Percentiles rank a stretch among this genome's conserved stretches.
Conservation (phyloP, 2,888 invertebrate species). For the Ceramica pisi region DNA sequence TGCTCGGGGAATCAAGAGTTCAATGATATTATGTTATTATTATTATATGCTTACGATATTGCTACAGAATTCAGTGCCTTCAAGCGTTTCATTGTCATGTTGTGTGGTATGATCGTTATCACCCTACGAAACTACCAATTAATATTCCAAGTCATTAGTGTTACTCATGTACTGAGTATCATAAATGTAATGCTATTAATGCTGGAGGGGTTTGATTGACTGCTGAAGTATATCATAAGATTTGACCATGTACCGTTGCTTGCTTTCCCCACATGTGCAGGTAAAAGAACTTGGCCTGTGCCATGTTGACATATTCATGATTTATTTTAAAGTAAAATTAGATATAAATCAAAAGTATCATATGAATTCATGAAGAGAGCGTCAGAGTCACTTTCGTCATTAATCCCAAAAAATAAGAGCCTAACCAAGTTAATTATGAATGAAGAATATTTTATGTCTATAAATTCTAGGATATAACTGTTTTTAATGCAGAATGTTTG, state of each 20-base stretch:
- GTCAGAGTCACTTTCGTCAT: neutral
- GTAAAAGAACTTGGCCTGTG: neutral
- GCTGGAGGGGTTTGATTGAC: conserved; percentile 49
- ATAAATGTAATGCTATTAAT: conserved; percentile 53
- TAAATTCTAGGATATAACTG: conserved; percentile 19
- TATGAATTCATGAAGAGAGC: neutral
- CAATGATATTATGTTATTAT: too few species aligned
- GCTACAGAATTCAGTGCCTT: conserved; percentile 64
- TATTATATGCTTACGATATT: conserved; percentile 54
- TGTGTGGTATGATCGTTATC: conserved; percentile 57
- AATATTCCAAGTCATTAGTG: conserved; percentile 56
- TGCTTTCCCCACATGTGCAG: conserved; percentile 35
- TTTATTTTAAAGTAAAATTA: conserved; percentile 3
- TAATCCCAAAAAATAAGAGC: neutral
- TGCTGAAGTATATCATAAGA: conserved; percentile 49
- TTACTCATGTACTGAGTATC: conserved; percentile 45
- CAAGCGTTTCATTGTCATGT: conserved; percentile 64
- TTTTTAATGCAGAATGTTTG: conserved; percentile 19
- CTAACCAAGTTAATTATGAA: conserved; percentile 13
- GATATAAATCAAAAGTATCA: neutral
- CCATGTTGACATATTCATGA: neutral
- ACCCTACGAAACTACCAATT: conserved; percentile 50
- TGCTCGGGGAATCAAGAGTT: conserved; percentile 66
- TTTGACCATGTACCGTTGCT: conserved; percentile 46
- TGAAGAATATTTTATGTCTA: conserved; percentile 4